phyloP scores from a whole-genome alignment of 2,888 invertebrate species.

The Rugalucina vietnamica region DNA sequence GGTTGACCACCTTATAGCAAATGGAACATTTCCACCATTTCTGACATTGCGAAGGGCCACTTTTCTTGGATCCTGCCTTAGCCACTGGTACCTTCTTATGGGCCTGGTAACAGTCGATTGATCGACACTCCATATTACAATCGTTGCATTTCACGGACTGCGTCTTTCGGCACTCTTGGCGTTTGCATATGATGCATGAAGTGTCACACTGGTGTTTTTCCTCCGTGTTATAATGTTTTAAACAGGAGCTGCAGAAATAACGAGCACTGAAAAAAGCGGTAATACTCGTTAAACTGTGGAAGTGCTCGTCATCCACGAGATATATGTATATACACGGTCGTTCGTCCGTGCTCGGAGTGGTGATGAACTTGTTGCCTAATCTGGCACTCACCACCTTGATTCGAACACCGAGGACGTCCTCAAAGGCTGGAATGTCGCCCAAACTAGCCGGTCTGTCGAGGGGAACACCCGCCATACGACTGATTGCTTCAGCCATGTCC shows the following conservation, averaged over 20 bases:
- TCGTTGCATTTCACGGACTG: background rate
- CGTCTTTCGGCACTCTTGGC: background rate
- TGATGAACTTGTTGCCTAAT: conserved; percentile 36
- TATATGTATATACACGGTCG: conserved; percentile 39
- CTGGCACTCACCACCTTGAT: conserved; percentile 28
- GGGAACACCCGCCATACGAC: conserved; percentile 15
- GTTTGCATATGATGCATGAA: conserved; percentile 12
- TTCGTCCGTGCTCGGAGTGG: conserved; percentile 3
- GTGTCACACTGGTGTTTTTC: conserved; percentile 5
- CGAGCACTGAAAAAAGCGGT: conserved; percentile 4
- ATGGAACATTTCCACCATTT: conserved; percentile 11
- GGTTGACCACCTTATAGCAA: background rate
- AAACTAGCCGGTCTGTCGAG: conserved; percentile 27
- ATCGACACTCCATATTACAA: conserved; percentile 8
- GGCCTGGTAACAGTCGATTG: background rate
- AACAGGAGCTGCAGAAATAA: conserved; percentile 32
- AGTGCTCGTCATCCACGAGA: conserved; percentile 30
- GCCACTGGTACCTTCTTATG: background rate
- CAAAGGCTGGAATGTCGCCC: conserved; percentile 10
- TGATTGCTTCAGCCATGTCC: conserved; percentile 23
- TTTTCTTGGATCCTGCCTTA: background rate
- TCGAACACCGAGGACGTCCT: conserved; percentile 7
- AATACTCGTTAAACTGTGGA: conserved; percentile 36
- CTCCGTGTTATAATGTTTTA: conserved; percentile 1
- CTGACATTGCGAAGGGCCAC: background rate